Conservation (phyloP, 2,888 invertebrate genomes). For the Zhuqinia jingwanae region DNA sequence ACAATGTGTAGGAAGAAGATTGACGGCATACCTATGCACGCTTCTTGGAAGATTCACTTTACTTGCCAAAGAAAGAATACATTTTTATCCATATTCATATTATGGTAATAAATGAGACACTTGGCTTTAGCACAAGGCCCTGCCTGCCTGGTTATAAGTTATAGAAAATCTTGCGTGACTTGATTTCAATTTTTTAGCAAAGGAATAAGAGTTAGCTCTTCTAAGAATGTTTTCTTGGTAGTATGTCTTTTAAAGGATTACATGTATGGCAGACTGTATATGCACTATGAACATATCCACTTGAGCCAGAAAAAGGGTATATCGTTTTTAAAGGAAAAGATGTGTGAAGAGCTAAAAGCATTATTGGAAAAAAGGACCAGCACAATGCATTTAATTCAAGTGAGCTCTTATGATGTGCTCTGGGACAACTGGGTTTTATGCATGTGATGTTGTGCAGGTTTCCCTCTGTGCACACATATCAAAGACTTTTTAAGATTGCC, state of each 20-base stretch:
- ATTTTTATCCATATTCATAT: conserved; percentile 12
- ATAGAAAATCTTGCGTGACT: not conserved
- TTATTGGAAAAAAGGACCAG: no score
- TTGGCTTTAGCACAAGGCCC: not conserved
- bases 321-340: no score
- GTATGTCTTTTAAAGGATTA: not conserved
- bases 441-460: no score
- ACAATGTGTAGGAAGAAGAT: not conserved
- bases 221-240: conserved; percentile 2
- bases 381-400: no score
- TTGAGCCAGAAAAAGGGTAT: not conserved
- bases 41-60: not conserved
- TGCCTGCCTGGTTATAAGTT: no score
- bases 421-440: no score
- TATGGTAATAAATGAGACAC: not conserved
- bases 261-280: not conserved
- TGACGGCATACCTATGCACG: not conserved
- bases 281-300: not conserved
- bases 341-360: no score
- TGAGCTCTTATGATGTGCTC: no score
- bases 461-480: no score
- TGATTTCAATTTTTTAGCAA: not conserved
- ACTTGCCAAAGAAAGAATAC: no score
- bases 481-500: no score
- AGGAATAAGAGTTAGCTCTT: not conserved